Evolutionary conservation across 64 coral and sea anemone species (phyloP).

Genomic region (Stichodactyla helianthus): DNA sequence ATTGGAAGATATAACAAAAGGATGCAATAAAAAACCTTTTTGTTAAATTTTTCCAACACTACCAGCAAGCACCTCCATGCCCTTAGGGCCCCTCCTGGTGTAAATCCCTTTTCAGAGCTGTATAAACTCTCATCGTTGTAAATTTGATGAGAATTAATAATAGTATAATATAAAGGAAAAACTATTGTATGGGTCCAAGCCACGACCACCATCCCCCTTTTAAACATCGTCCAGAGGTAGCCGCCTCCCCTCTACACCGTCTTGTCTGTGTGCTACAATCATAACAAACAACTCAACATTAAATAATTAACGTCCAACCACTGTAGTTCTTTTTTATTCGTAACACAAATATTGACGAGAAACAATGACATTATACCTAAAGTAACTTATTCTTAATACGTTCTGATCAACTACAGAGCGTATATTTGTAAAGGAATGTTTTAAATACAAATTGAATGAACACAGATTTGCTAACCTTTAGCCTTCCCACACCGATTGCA

Average conservation of each 20-base stretch:
- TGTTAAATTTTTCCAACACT: too few species aligned
- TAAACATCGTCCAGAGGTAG: too few species aligned
- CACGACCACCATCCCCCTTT: not conserved
- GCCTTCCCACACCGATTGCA: constrained; percentile 93
- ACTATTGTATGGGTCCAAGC: too few species aligned
- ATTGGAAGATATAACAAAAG: too few species aligned
- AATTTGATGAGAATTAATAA: too few species aligned
- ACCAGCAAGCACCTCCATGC: too few species aligned
- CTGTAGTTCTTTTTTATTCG: not conserved
- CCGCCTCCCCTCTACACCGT: not conserved
- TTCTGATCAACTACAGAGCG: not conserved
- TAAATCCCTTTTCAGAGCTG: too few species aligned
- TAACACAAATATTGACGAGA: not conserved
- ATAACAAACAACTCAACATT: not conserved
- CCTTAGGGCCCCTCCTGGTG: too few species aligned
- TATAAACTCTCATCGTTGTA: too few species aligned
- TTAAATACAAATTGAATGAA: too few species aligned
- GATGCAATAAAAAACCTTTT: too few species aligned
- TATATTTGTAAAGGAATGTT: not conserved
- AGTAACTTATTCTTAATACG: not conserved
- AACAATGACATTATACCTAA: not conserved
- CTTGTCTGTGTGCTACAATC: not conserved
- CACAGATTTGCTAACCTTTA: not conserved
- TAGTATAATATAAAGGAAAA: not conserved
- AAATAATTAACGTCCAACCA: not conserved